Evolutionary conservation across 2,888 invertebrate genomes (phyloP), one percentile per base, ranked within the genome.

Genomic region (Trilocha varians): DNA sequence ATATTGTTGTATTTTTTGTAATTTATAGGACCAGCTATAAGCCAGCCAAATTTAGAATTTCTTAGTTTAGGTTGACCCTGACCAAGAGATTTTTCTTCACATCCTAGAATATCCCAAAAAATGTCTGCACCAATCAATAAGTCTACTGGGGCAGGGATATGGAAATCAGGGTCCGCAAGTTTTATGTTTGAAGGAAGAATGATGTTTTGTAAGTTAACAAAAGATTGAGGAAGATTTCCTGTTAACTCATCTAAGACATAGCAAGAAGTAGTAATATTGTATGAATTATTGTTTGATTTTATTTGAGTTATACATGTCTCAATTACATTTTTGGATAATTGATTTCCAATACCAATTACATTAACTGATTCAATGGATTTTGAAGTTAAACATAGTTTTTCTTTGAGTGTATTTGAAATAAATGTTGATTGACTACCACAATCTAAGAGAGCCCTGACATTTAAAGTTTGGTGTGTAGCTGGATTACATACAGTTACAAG

Each of bases 1-100:
- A 18, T 18, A 18, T 18, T 18, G 5, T 18, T 18, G 18, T 18
- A 18, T 18, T 6, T 18, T 18, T 18, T 18, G 18, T 8, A 18
- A 8, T 18, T 18, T 18, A 18, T 18, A 18, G 44, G 45, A 34
- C 46, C 48, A n/a, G 35, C 40, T 11, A 49, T 32, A 6, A 52
- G 6, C 49, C 49, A 51, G 5, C 48, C 47, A 6, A 51, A 14
- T 13, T 46, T 35, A 8, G 50, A 47, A 37, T 33, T 44, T 34
- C 32, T 17, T 18, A 49, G 37, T 32, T 42, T 43, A 11, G 46
- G 44, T 9, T 41, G 37, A 5, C 41, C 34, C 3, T 34, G 5
- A 15, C 48, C 47, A 32, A 48, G 15, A 4, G 36, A 36, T 1
- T 32, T 13, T n/a, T 35, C 13, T 15, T n/a, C n/a, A n/a, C n/a